Evolutionary conservation across 2,888 invertebrate species (phyloP).

Genomic region (Hypomecis punctinalis): DNA sequence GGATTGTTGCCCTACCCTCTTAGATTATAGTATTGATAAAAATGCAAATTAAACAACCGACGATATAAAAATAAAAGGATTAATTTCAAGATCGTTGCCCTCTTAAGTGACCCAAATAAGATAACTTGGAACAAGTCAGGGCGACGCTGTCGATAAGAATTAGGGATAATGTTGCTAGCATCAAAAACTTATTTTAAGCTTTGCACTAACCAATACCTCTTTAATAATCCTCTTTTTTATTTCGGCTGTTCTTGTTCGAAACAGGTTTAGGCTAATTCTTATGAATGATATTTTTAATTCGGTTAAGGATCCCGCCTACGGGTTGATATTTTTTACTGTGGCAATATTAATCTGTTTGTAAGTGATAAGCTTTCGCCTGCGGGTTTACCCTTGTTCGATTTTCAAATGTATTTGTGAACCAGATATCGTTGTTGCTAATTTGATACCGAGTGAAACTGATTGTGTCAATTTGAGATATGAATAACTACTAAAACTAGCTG

Average conservation of each 20-base stretch:
- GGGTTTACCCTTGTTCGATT: slow-evolving; percentile 36
- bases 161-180: slow-evolving; percentile 74
- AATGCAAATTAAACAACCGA: slow-evolving; percentile 76
- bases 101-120: slow-evolving; percentile 80
- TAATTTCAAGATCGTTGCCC: slow-evolving; percentile 71
- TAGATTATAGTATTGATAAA: slow-evolving; percentile 77
- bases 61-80: slow-evolving; percentile 77
- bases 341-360: slow-evolving; percentile 45
- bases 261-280: slow-evolving; percentile 45
- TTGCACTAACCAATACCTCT: slow-evolving; percentile 41
- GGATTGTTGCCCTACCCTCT: slow-evolving; percentile 73
- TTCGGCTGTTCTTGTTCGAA: slow-evolving; percentile 29
- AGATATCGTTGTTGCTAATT: slow-evolving; percentile 12
- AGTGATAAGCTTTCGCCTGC: slow-evolving; percentile 42
- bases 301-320: slow-evolving; percentile 45
- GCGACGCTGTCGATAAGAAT: slow-evolving; percentile 76
- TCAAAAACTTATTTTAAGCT: slow-evolving; percentile 53
- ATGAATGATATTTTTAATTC: slow-evolving; percentile 47
- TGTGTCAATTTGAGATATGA: not conserved
- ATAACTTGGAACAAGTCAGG: slow-evolving; percentile 65
- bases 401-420: slow-evolving; percentile 32
- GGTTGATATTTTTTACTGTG: slow-evolving; percentile 38
- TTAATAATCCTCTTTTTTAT: slow-evolving; percentile 33
- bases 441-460: slow-evolving; percentile 10
- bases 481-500: no score